Evolutionary conservation across 2,797 vertebrate species (phyloP), one percentile per base, ranked within the genome.

Genomic region (Diglossa cyanea): DNA sequence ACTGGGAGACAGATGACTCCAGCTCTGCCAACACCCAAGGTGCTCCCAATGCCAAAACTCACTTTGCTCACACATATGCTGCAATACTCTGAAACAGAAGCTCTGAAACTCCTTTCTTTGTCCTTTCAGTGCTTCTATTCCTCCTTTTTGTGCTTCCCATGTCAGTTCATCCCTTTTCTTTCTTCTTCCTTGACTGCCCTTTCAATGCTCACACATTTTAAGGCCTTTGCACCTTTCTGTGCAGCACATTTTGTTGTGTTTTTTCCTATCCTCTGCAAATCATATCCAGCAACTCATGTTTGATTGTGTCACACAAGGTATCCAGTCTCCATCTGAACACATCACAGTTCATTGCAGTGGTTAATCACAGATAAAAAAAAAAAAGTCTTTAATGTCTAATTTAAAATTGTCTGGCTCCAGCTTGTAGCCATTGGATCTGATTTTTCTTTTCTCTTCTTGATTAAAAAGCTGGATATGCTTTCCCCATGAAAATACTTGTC

Each of bases 391-490:
- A 88, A 96, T 86, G 51, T 91, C 79, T 86, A 95, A 93, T 83
- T 96, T 90, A 39, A 94, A 92, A 90, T 40, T 78, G 61, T 90
- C 87, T 94, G 67, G 44, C 67, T 85, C 53, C 72, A 79, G 67
- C 72, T 88, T 74, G 13, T 44, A 88, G 60, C 58, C 75, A 92
- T 51, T 90, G 44, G 58, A 68, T 79, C 93, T 91, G 84, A 44
- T 68, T 93, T 86, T 80, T 65, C 79, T 68, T 93, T 90, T 55
- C 39, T 83, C 67, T 37, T 87, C 78, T 71, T 96, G 95, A 96
- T 96, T 96, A 95, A 95, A 96, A 94, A 81, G 70, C 62, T 88
- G 90, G 88, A 65, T 93, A 72, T 73, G 79, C 62, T 90, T 92
- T 78, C 86, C 85, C 79, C 88, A 75, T 90, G 91, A 94, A 95